Evolutionary conservation across 2,113 vertebrate genomes (phyloP).

Genomic region (Puntigrus tetrazona): DNA sequence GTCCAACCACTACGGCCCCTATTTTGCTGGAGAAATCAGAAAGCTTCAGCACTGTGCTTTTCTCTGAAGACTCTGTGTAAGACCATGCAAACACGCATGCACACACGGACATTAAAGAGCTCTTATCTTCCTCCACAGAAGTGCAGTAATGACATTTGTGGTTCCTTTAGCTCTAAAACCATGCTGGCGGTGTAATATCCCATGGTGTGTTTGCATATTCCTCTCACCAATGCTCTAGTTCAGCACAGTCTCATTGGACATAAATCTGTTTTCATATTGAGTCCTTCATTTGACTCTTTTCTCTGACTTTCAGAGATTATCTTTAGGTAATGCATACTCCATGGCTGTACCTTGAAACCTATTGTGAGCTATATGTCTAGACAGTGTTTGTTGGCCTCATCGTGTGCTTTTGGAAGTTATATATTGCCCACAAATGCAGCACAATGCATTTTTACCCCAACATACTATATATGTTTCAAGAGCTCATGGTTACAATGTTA

Average conservation of each 20-base stretch:
- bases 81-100: slow-evolving; percentile 48
- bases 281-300: background rate
- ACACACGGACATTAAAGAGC: background rate
- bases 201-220: slow-evolving; percentile 13
- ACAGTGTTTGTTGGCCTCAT: too few species aligned
- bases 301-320: background rate
- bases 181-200: background rate
- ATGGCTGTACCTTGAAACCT: too few species aligned
- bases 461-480: background rate
- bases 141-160: background rate
- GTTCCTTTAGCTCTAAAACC: background rate
- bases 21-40: slow-evolving; percentile 85
- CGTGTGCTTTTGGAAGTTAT: background rate
- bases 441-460: background rate
- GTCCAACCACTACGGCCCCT: slow-evolving; percentile 77
- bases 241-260: background rate
- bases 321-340: too few species aligned
- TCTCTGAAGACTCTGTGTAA: slow-evolving; percentile 85
- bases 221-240: background rate
- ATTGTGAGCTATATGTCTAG: too few species aligned
- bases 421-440: background rate
- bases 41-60: slow-evolving; percentile 75
- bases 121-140: background rate
- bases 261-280: background rate
- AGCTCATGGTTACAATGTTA: background rate